A percentile compares a stretch with the other conserved stretches of the same genome.
Evolutionary conservation across 2,888 invertebrate species (phyloP).

Genomic region (Synergus itoensis): DNA sequence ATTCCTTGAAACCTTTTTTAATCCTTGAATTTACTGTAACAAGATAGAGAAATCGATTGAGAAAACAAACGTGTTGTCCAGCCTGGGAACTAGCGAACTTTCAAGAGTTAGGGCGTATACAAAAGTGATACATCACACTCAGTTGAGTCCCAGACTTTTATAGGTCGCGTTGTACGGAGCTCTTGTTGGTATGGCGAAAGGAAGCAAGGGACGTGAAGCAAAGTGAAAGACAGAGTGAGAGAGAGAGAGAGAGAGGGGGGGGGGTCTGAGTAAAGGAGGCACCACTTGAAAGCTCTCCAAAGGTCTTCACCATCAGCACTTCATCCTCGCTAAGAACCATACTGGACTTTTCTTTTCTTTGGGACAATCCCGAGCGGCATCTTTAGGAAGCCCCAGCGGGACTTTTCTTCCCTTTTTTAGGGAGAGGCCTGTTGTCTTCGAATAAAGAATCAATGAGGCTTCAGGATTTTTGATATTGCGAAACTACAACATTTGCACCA

Average conservation of each 20-base stretch:
- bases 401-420: constrained; percentile 64
- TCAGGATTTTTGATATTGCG: constrained; percentile 32
- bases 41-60: no score
- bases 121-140: constrained; percentile 5
- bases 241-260: constrained; percentile 20
- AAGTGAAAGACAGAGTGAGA: not conserved
- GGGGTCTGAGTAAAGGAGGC: constrained; percentile 48
- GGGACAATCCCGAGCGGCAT: constrained; percentile 53
- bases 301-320: constrained; percentile 69
- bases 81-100: no score
- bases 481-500: constrained; percentile 42
- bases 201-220: constrained; percentile 29
- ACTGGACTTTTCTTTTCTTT: constrained; percentile 68
- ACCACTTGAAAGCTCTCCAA: constrained; percentile 67
- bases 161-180: constrained; percentile 40
- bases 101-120: no score
- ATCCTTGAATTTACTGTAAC: no score
- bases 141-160: constrained; percentile 41
- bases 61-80: no score
- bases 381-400: constrained; percentile 55
- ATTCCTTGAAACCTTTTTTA: no score
- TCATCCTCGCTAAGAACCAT: constrained; percentile 70
- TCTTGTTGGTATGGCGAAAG: constrained; percentile 42
- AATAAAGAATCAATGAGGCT: constrained; percentile 44
- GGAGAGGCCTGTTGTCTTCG: constrained; percentile 56